Percentiles rank a stretch among this genome's conserved stretches.
Evolutionary conservation across 2,113 vertebrate species (phyloP).

Genomic region (Stercorarius parasiticus): DNA sequence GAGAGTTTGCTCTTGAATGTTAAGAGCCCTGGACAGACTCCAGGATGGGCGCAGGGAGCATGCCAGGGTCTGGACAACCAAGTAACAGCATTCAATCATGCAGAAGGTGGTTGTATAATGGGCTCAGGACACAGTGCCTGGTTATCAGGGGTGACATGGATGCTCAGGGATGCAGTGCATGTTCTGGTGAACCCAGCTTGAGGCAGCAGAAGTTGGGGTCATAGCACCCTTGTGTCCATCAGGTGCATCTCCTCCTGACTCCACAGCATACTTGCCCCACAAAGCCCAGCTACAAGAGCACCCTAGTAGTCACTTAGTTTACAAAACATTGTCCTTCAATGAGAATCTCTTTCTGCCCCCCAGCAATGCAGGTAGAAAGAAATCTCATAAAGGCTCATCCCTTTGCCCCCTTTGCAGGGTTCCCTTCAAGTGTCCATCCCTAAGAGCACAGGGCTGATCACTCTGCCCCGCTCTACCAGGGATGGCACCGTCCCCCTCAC

Average conservation of each 20-base stretch:
- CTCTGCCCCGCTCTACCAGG: background rate
- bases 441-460: background rate
- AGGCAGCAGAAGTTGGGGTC: background rate
- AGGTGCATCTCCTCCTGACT: background rate
- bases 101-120: rapidly evolving
- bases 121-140: background rate
- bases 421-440: background rate
- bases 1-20: too few relatives aligned
- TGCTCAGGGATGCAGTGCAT: background rate
- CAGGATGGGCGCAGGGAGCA: background rate
- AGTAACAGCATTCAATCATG: rapidly evolving
- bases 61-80: rapidly evolving
- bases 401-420: background rate
- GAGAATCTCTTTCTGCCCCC: background rate
- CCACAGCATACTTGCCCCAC: too few relatives aligned
- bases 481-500: conserved; percentile 53
- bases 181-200: rapidly evolving
- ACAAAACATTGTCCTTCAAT: background rate
- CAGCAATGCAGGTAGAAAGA: rapidly evolving
- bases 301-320: too few relatives aligned
- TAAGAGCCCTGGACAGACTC: background rate
- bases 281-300: background rate
- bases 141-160: background rate
- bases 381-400: background rate
- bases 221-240: background rate